These are phyloP conservation scores for Tangara arthus DNA, from an alignment of 2,797 vertebrate genomes.

Conservation along the genomic window DNA sequence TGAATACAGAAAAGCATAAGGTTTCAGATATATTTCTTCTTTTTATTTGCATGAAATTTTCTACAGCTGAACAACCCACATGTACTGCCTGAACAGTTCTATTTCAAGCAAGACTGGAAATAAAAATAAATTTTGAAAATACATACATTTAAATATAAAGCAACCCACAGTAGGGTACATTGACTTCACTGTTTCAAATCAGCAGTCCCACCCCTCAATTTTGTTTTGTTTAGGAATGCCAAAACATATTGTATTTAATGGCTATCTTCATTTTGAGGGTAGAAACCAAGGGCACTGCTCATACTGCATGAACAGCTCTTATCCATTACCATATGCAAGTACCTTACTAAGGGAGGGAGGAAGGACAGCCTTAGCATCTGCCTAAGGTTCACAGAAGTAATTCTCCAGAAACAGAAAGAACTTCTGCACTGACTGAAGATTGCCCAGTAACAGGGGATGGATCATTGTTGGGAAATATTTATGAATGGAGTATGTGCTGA, in stretches of 20 bases:
- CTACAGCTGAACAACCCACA: neutral
- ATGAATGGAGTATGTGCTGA: neutral
- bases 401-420: neutral
- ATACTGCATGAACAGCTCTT: neutral
- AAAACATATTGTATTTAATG: neutral
- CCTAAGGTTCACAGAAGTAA: neutral
- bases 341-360: too few relatives aligned
- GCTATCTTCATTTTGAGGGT: neutral
- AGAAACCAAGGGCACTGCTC: neutral
- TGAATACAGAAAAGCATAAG: neutral
- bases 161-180: neutral
- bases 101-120: slow-evolving; percentile 9
- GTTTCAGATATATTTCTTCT: neutral
- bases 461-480: neutral
- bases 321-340: neutral
- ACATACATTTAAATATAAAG: neutral
- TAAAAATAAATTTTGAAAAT: neutral
- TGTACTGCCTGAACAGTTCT: neutral
- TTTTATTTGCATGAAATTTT: neutral
- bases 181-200: neutral
- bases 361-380: neutral
- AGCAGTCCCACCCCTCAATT: neutral
- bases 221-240: neutral
- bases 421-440: neutral
- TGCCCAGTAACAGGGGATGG: neutral